Evolutionary conservation across 2,113 vertebrate species (phyloP), one percentile per base, ranked within the genome.

Genomic region (Orycteropus afer): DNA sequence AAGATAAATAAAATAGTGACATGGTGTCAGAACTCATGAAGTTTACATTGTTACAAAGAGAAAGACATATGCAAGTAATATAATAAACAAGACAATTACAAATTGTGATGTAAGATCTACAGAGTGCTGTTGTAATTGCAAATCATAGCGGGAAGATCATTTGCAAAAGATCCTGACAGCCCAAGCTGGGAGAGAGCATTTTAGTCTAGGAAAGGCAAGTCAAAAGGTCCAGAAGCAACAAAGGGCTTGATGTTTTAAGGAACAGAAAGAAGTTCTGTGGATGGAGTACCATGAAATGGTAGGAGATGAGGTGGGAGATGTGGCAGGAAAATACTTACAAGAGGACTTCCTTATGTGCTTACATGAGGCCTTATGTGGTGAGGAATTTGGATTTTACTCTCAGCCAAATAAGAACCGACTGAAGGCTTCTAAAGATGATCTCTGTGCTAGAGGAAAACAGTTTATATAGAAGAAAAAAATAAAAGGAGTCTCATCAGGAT

Each of bases 81-180:
- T 88, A 49, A 92, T 34, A 87, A 93, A 91, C 7, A 78, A 59
- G 42, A 86, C 32, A 61, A 53, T 86, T 86, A 86, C 37, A 86
- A 86, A 73, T 22, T 85, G 2, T 69, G 59, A 67, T 57, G 15
- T 2, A 73, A 67, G 23, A 29, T 22, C 55, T 45, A 29, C 11
- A n/a, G 57, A 76, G 7, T 0, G 3, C 23, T 55, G 40, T 40
- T 67, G 25, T 80, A 32, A 49, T 29, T 65, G 17, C 11, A 86
- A 55, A 37, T 53, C 25, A 42, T 22, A 78, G 51, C 22, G 69
- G 34, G 37, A n/a, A 59, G 27, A 71, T 51, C 17, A 77, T 42
- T 61, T 71, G 45, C 40, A 10, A 83, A 69, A 59, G 18, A 47
- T 78, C 25, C 37, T 29, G 42, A 51, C 7, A 49, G 49, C 29